These are phyloP conservation scores for Sus scrofa DNA, from an alignment of 2,113 vertebrate species.

Conservation along the genomic window T2T-Sscrofa CM000819.6:119030501-119031000, in stretches of 20 bases:
- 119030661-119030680: background rate
- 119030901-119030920: background rate
- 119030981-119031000: background rate
- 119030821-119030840: background rate
- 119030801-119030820: background rate
- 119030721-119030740: background rate
- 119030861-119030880: background rate
- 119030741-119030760: background rate
- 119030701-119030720: background rate
- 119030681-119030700: background rate
- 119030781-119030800: background rate
- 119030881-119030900: background rate
- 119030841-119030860: background rate
- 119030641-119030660: background rate
- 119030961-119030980: background rate
- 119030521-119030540: background rate
- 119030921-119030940: background rate
- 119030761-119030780: background rate
- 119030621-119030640: background rate
- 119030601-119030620: background rate
- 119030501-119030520: background rate
- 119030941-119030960: background rate
- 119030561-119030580: background rate
- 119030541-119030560: background rate
- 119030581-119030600: background rate